Evolutionary conservation across 2,888 invertebrate genomes (phyloP).

Genomic region (Caenorhabditis panamensis): DNA sequence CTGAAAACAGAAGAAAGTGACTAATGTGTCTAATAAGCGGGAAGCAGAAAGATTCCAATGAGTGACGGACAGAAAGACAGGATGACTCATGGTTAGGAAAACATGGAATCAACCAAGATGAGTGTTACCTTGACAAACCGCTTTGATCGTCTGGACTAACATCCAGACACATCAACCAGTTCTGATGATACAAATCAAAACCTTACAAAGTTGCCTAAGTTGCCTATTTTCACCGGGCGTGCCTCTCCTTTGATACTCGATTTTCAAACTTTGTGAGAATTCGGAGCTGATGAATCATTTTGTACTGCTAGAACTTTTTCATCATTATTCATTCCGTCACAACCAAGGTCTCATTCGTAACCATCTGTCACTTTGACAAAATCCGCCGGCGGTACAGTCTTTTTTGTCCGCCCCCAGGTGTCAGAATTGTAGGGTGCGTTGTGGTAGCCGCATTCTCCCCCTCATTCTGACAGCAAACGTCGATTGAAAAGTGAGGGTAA

Average conservation of each 20-base stretch:
- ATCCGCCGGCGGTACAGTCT: slow-evolving; percentile 7
- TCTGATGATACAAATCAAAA: too few species aligned
- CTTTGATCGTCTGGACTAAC: too few species aligned
- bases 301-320: slow-evolving; percentile 6
- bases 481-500: not conserved
- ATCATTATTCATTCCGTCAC: slow-evolving; percentile 17
- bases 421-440: slow-evolving; percentile 7
- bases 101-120: too few species aligned
- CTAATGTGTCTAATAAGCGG: not conserved
- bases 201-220: too few species aligned
- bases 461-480: not conserved
- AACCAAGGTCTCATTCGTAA: slow-evolving; percentile 51
- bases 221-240: too few species aligned
- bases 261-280: too few species aligned
- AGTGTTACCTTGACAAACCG: too few species aligned
- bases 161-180: too few species aligned
- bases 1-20: not conserved
- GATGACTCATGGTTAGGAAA: not conserved
- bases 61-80: not conserved
- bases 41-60: not conserved
- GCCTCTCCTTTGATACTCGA: too few species aligned
- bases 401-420: slow-evolving; percentile 26
- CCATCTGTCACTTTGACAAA: slow-evolving; percentile 51
- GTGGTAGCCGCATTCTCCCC: not conserved
- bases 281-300: too few species aligned